phyloP scores from a whole-genome alignment of 2,888 invertebrate genomes.

The Piscicola geometra region DNA sequence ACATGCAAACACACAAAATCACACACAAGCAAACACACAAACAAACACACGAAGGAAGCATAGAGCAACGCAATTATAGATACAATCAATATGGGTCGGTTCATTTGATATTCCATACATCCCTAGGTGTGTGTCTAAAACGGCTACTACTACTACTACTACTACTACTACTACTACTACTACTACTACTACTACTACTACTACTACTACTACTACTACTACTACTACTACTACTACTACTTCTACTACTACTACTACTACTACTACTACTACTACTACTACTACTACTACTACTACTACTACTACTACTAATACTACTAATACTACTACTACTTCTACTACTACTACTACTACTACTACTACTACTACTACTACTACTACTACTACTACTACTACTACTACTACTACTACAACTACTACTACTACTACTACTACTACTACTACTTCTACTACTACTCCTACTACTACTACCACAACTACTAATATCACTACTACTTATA shows the following conservation, averaged over 20 bases:
- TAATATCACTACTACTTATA: too few species aligned
- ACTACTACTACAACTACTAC: constrained; percentile 3
- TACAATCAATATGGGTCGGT: background rate
- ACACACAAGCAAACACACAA: background rate
- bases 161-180: constrained; percentile 4
- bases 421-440: constrained; percentile 3
- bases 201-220: constrained; percentile 27
- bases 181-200: constrained; percentile 22
- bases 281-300: background rate
- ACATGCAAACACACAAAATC: background rate
- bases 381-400: background rate
- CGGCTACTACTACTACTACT: constrained; percentile 2
- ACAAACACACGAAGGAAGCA: background rate
- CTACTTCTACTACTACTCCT: too few species aligned
- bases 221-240: background rate
- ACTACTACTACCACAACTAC: too few species aligned
- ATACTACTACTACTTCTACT: too few species aligned
- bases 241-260: background rate
- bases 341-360: background rate
- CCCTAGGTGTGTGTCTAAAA: background rate
- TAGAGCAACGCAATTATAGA: background rate
- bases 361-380: background rate
- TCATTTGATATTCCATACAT: background rate
- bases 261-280: background rate
- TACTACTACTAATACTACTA: too few species aligned